Evolutionary conservation across 2,888 invertebrate species (phyloP), one percentile per base, ranked within the genome.

Genomic region (Barypeithes pellucidus): DNA sequence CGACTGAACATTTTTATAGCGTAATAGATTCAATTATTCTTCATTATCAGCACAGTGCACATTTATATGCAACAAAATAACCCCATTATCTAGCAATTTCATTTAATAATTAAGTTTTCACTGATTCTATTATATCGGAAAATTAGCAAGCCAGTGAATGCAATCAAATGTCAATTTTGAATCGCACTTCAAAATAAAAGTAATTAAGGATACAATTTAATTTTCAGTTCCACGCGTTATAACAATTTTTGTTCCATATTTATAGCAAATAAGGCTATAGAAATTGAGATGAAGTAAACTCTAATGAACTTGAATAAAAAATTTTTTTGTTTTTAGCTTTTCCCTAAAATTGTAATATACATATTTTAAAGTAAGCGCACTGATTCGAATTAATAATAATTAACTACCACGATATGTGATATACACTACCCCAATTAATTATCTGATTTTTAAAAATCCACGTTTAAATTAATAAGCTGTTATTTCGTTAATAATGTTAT

Each of bases 101-200:
- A 62, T 47, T 36, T 62, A 74, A 65, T 67, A 74, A 74, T 74
- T 74, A 70, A 67, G 54, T 66, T 62, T 74, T 67, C 45, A 66
- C 54, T 67, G 29, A 43, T 20, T 66, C 57, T 11, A 47, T 54
- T 66, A 54, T 70, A 54, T 43, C 33, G 60, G 70, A 62, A 66
- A 69, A 74, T 74, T 74, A 70, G 67, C 74, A 69, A 45, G 60
- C 70, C 52, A 61, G 70, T 62, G 62, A 70, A 70, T 67, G 67
- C 74, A 74, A 74, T 74, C 60, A 70, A 66, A 66, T 67, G 62
- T 50, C 67, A 70, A 74, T 74, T 74, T 74, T 70, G 54, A 71
- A 66, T 67, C 62, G 74, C 74, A 67, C 74, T 67, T 70, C 70
- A 70, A 66, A 73, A 74, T 74, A 66, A 74, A 59, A 63, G 66